Evolutionary conservation across 2,888 invertebrate genomes (phyloP).

Genomic region (Podotricha telesiphe): DNA sequence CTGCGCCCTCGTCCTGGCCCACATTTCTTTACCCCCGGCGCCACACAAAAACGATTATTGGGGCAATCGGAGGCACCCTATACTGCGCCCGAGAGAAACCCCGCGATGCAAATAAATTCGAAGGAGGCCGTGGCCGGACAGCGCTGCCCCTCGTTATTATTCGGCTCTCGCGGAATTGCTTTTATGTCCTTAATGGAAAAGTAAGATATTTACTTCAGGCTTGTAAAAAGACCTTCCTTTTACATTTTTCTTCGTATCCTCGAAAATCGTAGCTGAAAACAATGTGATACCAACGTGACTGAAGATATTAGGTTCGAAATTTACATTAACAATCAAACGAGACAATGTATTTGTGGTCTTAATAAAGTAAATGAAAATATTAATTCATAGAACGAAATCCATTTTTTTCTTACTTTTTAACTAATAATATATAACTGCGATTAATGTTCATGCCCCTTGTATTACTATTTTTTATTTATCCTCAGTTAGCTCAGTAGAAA

Average conservation of each 20-base stretch:
- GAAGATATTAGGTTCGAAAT: slow-evolving; percentile 55
- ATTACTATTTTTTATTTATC: neutral
- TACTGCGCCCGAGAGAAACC: slow-evolving; percentile 61
- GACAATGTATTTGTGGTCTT: neutral
- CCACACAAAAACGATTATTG: slow-evolving; percentile 76
- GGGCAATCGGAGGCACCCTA: slow-evolving; percentile 68
- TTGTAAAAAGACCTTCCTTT: slow-evolving; percentile 67
- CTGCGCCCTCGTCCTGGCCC: slow-evolving; percentile 39
- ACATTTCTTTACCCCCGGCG: slow-evolving; percentile 47
- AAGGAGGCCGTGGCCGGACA: slow-evolving; percentile 74
- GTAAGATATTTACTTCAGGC: slow-evolving; percentile 79
- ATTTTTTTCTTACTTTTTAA: neutral
- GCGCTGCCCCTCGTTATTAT: slow-evolving; percentile 81
- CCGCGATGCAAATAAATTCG: slow-evolving; percentile 80
- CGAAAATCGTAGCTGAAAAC: slow-evolving; percentile 60
- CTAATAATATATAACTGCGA: neutral
- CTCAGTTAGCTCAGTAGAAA: neutral
- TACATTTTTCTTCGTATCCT: slow-evolving; percentile 68
- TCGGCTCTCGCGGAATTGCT: slow-evolving; percentile 81
- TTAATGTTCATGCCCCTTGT: neutral
- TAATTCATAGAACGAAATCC: too few species aligned
- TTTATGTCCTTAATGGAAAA: slow-evolving; percentile 82
- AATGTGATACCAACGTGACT: slow-evolving; percentile 55
- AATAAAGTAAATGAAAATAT: neutral
- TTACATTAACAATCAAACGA: slow-evolving; percentile 44